phyloP scores from a whole-genome alignment of 2,797 vertebrate species.

The Danio albolineatus region DNA sequence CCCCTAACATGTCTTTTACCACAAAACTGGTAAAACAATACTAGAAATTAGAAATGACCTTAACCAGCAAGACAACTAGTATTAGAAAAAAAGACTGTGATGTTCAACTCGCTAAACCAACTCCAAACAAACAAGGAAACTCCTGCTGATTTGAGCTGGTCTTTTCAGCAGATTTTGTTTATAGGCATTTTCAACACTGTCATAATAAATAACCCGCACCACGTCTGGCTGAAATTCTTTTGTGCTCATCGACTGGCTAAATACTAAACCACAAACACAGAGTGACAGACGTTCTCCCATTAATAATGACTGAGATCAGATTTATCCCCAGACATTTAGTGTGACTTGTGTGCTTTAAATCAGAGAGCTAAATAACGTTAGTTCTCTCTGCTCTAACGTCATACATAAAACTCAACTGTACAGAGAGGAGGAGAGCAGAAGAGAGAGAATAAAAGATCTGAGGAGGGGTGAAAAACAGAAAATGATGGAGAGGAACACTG shows the following conservation, averaged over 20 bases:
- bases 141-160: background rate
- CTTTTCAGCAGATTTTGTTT: background rate
- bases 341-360: conserved; percentile 37
- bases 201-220: conserved; percentile 12
- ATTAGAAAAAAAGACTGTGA: background rate
- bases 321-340: conserved; percentile 33
- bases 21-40: no score
- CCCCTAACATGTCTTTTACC: no score
- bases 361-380: conserved; percentile 26
- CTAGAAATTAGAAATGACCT: background rate
- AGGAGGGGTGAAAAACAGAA: conserved; percentile 3
- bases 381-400: conserved; percentile 11
- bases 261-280: conserved; percentile 49
- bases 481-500: conserved; percentile 39
- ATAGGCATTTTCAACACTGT: background rate
- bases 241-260: conserved; percentile 17
- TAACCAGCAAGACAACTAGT: background rate
- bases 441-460: conserved; percentile 33
- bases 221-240: conserved; percentile 2
- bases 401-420: conserved; percentile 52
- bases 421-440: background rate
- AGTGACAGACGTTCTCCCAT: conserved; percentile 45
- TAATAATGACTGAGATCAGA: conserved; percentile 35
- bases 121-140: background rate
- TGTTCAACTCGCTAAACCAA: background rate